These are phyloP conservation scores for Lophius piscatorius DNA, from an alignment of 2,113 vertebrate genomes.

Conservation along the genomic window DNA sequence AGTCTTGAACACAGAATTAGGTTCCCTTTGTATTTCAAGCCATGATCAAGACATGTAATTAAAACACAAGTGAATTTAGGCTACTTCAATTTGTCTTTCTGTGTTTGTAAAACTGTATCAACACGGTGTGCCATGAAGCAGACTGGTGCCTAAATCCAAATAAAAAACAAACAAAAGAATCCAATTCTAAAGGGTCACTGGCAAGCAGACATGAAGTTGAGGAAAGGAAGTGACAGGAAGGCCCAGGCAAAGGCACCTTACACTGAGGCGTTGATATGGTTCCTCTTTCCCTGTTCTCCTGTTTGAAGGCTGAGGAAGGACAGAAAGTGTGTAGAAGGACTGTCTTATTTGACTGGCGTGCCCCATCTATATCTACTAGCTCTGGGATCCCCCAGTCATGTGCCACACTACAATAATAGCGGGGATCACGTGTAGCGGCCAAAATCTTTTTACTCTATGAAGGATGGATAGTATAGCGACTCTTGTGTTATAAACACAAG, in stretches of 20 bases:
- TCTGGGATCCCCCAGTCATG: constrained; percentile 64
- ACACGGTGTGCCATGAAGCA: too few species aligned
- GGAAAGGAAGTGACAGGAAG: constrained; percentile 21
- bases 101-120: too few species aligned
- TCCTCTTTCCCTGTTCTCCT: constrained; percentile 45
- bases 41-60: background rate
- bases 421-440: constrained; percentile 28
- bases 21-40: too few species aligned
- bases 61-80: background rate
- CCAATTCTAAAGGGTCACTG: background rate
- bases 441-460: constrained; percentile 7
- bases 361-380: constrained; percentile 31
- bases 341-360: constrained; percentile 22
- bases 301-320: constrained; percentile 42
- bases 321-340: constrained; percentile 8
- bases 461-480: constrained; percentile 37
- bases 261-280: constrained; percentile 55
- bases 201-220: constrained; percentile 20
- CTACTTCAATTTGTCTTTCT: too few species aligned
- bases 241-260: constrained; percentile 37
- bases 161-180: background rate
- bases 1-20: background rate
- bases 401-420: constrained; percentile 41
- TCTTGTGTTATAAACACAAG: constrained; percentile 35
- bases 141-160: background rate